Conservation (phyloP, 2,113 vertebrate genomes). For the Helogale parvula region DNA sequence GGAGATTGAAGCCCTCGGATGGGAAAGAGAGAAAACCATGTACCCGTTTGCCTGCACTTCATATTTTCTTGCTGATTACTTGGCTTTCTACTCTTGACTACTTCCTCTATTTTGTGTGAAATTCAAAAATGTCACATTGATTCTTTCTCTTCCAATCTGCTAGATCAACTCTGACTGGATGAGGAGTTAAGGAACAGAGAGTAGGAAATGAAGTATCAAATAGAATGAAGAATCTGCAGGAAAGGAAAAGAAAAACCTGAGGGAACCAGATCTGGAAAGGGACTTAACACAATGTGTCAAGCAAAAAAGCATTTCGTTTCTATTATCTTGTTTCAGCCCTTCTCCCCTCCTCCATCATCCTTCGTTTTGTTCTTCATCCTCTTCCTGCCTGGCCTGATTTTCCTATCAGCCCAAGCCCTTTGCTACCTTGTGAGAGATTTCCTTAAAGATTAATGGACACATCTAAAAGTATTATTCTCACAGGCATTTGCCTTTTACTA, state of each 20-base stretch:
- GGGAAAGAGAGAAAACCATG: not conserved
- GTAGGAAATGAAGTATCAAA: slow-evolving; percentile 12
- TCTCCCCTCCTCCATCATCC: not conserved
- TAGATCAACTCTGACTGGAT: not conserved
- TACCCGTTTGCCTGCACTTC: not conserved
- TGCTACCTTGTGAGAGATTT: slow-evolving; percentile 16
- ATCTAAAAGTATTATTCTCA: slow-evolving; percentile 5
- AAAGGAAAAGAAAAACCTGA: not conserved
- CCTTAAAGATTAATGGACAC: not conserved
- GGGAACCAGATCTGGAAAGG: not conserved
- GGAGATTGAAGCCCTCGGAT: not conserved
- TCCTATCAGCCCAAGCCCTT: not conserved
- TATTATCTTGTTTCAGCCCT: not conserved
- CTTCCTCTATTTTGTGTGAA: not conserved
- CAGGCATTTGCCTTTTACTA: slow-evolving; percentile 17
- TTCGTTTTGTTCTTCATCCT: not conserved
- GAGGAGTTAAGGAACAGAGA: not conserved
- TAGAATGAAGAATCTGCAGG: not conserved
- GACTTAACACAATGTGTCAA: not conserved
- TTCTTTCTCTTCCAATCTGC: not conserved
- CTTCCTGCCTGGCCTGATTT: not conserved
- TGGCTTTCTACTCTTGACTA: not conserved
- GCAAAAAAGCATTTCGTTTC: not conserved
- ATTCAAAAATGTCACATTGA: not conserved
- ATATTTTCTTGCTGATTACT: not conserved